These are phyloP conservation scores for Eudyptes chrysolophus DNA, from an alignment of 2,113 vertebrate species.

Conservation along the genomic window DNA sequence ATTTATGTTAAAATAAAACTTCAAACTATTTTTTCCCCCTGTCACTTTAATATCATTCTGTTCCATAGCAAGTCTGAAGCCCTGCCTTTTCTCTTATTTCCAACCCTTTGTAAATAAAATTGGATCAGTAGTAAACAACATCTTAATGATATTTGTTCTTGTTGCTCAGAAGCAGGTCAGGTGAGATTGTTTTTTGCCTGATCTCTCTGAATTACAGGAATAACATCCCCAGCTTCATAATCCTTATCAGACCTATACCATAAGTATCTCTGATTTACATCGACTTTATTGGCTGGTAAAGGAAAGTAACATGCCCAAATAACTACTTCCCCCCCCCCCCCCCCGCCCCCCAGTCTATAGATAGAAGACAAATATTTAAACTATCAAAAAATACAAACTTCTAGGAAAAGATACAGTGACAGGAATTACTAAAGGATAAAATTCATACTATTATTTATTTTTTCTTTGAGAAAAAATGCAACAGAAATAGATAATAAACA, in stretches of 20 bases:
- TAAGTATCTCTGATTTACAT: neutral
- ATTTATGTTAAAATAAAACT: constrained; percentile 37
- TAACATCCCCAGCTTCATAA: neutral
- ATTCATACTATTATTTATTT: neutral
- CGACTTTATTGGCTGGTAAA: neutral
- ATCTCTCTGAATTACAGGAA: constrained; percentile 6
- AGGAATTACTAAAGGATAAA: neutral
- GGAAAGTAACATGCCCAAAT: neutral
- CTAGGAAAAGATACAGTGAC: neutral
- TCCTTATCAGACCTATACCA: neutral
- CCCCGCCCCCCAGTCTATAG: neutral
- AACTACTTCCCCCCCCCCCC: neutral
- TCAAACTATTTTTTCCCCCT: neutral
- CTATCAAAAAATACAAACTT: neutral
- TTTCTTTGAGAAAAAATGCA: neutral
- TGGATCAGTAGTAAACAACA: constrained; percentile 34
- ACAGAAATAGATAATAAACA: neutral
- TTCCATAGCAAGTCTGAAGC: neutral
- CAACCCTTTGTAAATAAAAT: constrained; percentile 22
- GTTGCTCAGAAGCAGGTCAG: neutral
- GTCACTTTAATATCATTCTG: neutral
- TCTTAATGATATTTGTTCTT: constrained; percentile 29
- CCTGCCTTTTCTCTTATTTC: constrained; percentile 33
- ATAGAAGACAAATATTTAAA: neutral
- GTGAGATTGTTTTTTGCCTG: constrained; percentile 29